phyloP scores from a whole-genome alignment of 2,888 invertebrate species.

The Melinaea marsaeus region DNA sequence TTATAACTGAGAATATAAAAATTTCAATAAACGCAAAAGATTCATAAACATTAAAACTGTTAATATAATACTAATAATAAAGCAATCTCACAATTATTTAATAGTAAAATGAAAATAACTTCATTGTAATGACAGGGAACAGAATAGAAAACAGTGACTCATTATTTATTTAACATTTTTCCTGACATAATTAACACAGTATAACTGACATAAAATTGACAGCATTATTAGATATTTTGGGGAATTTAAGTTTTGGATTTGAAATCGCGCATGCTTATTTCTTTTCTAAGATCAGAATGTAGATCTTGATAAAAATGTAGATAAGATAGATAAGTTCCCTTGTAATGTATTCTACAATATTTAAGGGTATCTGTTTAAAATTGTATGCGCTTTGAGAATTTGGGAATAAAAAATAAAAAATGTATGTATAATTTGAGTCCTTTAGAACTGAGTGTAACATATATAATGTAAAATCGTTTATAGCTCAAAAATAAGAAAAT shows the following conservation, averaged over 20 bases:
- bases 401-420: constrained; percentile 5
- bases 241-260: constrained; percentile 24
- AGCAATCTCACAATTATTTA: no score
- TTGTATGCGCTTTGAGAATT: constrained; percentile 8
- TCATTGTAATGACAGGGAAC: background rate
- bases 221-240: constrained; percentile 19
- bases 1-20: background rate
- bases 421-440: constrained; percentile 9
- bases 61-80: no score
- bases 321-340: constrained; percentile 18
- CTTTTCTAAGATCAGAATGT: constrained; percentile 24
- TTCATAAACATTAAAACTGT: background rate
- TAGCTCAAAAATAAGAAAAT: no score
- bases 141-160: background rate
- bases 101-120: no score
- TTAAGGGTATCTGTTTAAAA: constrained; percentile 26
- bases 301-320: constrained; percentile 28
- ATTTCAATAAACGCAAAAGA: background rate
- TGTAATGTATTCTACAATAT: constrained; percentile 17
- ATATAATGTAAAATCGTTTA: background rate
- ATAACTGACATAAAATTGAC: constrained; percentile 17
- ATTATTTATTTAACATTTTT: background rate
- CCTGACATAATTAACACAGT: constrained; percentile 3
- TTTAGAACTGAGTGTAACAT: background rate
- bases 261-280: constrained; percentile 26